Evolutionary conservation across 2,888 invertebrate genomes (phyloP), one percentile per base, ranked within the genome.

Genomic region (Quadroppia sp.): DNA sequence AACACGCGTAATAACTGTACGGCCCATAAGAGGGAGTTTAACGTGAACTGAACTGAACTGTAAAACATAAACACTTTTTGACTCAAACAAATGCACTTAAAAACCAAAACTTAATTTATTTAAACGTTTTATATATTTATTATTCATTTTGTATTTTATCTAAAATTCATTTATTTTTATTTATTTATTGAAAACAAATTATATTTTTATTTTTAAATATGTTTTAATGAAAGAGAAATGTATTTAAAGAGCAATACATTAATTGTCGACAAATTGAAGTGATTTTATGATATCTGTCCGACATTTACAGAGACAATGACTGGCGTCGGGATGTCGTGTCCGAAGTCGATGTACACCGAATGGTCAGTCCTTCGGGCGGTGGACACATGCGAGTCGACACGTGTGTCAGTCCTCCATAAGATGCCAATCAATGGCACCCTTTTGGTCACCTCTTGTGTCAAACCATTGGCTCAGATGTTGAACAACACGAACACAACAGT

Each of bases 381-480:
- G 71, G 81, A 82, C 71, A 82, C 82, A 78, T 80, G 80, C 75
- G 82, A 83, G 77, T 80, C 81, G 45, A 81, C 80, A 32, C 81
- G 82, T 76, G 79, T 80, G 76, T 83, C 83, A 77, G 92, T 94
- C 40, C 84, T 94, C 71, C 89, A 90, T 73, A 90, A 89, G 77
- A 90, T 93, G 80, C 87, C 88, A 1, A 83, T 84, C 48, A 89
- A 90, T 4, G 92, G 92, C 17, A 87, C 88, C 78, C 91, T 92
- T 80, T 91, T 94, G 9, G 91, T 92, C 17, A 83, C 90, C 42
- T 88, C 89, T 1, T 88, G 93, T 17, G 91, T 93, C 53, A 88
- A 88, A 78, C 90, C 90, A 80, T 85, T 97, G 7, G 88, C 89
- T 4, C 83, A 86, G 40, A 88, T 87, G 81, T 83, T 89, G 71